These are phyloP conservation scores for Zonotrichia leucophrys DNA, from an alignment of 2,113 vertebrate species.

Conservation along the genomic window DNA sequence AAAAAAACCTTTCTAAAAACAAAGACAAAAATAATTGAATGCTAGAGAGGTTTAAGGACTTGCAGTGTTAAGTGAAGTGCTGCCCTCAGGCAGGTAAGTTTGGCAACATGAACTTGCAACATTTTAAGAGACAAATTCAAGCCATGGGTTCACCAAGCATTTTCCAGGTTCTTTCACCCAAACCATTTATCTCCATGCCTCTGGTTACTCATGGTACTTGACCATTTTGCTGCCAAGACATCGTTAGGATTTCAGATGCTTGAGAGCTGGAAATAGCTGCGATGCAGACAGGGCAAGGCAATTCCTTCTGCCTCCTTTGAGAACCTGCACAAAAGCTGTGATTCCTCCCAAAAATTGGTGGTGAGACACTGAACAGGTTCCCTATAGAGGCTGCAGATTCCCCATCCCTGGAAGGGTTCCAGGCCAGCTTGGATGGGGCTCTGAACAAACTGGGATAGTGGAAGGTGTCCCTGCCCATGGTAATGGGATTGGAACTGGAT, in stretches of 20 bases:
- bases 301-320: not conserved
- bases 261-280: not conserved
- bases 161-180: not conserved
- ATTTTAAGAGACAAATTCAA: not conserved
- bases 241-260: not conserved
- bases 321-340: not conserved
- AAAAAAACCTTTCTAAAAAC: not conserved
- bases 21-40: not conserved
- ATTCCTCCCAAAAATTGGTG: not conserved
- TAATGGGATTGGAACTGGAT: not conserved
- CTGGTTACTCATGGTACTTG: not conserved
- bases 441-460: not conserved
- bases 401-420: not conserved
- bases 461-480: not conserved
- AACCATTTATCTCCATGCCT: not conserved
- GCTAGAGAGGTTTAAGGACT: not conserved
- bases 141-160: accelerated
- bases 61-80: not conserved
- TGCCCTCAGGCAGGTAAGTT: not conserved
- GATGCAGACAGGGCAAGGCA: not conserved
- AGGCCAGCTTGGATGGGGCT: not conserved
- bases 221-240: not conserved
- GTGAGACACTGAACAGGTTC: not conserved
- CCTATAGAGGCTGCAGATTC: not conserved
- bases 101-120: not conserved